These are phyloP conservation scores for Megastigmus dorsalis DNA, from an alignment of 2,888 invertebrate species.

Conservation along the genomic window DNA sequence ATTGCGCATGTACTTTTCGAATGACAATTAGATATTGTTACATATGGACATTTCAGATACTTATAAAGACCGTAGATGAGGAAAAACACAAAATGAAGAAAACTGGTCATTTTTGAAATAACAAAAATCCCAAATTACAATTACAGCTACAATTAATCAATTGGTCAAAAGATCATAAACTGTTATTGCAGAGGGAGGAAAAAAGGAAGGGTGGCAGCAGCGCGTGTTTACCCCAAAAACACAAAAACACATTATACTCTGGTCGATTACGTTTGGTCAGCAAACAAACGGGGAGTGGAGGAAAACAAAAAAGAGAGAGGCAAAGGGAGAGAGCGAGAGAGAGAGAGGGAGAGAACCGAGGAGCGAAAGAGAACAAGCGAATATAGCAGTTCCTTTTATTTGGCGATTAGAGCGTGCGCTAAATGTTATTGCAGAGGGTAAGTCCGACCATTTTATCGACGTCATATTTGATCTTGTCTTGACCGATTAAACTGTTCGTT, in stretches of 20 bases:
- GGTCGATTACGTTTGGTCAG: conserved; percentile 26
- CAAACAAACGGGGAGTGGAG: too few relatives aligned
- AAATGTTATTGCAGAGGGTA: conserved; percentile 11
- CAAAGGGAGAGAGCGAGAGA: not conserved
- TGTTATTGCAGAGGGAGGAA: not conserved
- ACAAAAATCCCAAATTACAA: too few relatives aligned
- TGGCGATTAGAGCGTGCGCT: conserved; percentile 27
- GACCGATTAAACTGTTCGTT: conserved; percentile 19
- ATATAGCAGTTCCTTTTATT: conserved; percentile 17
- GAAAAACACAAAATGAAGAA: too few relatives aligned
- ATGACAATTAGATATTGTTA: too few relatives aligned
- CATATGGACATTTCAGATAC: too few relatives aligned
- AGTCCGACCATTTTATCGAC: not conserved
- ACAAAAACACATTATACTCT: not conserved
- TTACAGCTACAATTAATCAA: too few relatives aligned
- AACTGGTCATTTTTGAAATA: too few relatives aligned
- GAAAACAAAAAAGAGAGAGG: not conserved
- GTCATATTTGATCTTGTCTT: conserved; percentile 25
- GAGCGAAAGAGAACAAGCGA: not conserved
- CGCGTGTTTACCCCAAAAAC: conserved; percentile 16
- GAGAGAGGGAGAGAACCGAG: too few relatives aligned
- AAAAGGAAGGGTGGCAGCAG: too few relatives aligned
- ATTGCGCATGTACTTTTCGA: too few relatives aligned
- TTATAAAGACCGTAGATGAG: too few relatives aligned
- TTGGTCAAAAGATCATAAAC: conserved; percentile 11